Percentiles rank a stretch among this genome's conserved stretches.
These are phyloP conservation scores for Lophura nycthemera DNA, from an alignment of 2,113 vertebrate species.

Conservation along the genomic window DNA sequence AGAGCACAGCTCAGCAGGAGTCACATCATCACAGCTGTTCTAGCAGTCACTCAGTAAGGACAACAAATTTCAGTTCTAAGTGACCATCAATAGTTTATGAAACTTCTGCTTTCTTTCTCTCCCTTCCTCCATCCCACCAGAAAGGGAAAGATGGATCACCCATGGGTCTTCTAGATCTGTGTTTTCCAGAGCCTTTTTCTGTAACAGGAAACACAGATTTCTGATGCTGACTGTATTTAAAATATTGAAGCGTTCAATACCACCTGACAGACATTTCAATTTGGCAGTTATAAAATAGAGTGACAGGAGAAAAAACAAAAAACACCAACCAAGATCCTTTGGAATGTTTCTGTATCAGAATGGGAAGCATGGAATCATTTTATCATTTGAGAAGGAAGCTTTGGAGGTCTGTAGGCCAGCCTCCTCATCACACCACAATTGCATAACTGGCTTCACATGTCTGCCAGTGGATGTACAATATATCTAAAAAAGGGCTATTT, in stretches of 20 bases:
- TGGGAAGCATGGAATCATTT: rapidly evolving
- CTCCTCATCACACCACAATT: neutral
- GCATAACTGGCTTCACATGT: neutral
- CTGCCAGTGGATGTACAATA: neutral
- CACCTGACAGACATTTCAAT: neutral
- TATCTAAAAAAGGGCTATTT: neutral
- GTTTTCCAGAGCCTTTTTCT: neutral
- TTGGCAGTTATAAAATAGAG: neutral
- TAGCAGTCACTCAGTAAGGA: neutral
- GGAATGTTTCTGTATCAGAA: neutral
- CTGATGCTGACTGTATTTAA: rapidly evolving
- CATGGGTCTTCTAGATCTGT: neutral
- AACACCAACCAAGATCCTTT: neutral
- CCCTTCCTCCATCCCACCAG: neutral
- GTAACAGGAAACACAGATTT: neutral
- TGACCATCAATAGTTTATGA: neutral
- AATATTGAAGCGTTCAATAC: neutral
- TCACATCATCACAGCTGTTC: neutral
- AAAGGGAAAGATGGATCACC: neutral
- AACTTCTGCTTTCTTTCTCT: neutral
- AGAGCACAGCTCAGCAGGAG: constrained; percentile 45
- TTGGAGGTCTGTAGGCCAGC: neutral
- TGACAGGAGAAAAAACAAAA: neutral
- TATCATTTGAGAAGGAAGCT: neutral
- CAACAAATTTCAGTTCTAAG: constrained; percentile 3